Percentiles rank a stretch among this genome's conserved stretches.
phyloP scores from a whole-genome alignment of 2,113 vertebrate species.

The Sphaerodactylus townsendi region DNA sequence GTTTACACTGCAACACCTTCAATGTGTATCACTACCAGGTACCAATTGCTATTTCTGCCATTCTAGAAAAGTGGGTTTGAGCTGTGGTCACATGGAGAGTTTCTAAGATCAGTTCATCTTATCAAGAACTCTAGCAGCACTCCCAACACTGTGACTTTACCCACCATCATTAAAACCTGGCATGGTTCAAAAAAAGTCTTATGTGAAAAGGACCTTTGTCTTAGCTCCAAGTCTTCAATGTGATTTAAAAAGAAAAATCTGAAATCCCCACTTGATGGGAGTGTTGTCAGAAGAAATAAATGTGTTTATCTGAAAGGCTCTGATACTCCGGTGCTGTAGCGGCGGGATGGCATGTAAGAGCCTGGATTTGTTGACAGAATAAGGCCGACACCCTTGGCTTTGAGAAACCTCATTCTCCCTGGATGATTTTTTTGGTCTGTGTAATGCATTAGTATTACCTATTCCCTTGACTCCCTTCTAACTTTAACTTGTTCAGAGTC shows the following conservation, averaged over 20 bases:
- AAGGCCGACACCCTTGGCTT: background rate
- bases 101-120: background rate
- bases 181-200: background rate
- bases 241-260: background rate
- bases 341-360: background rate
- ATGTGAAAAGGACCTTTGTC: background rate
- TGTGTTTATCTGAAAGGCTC: background rate
- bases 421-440: background rate
- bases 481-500: no score
- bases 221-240: background rate
- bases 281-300: slow-evolving; percentile 1
- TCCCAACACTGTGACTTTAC: background rate
- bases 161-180: background rate
- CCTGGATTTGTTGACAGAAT: background rate
- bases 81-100: background rate
- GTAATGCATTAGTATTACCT: background rate
- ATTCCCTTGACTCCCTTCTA: no score
- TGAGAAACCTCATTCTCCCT: slow-evolving; percentile 3
- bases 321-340: background rate
- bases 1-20: no score
- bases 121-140: background rate
- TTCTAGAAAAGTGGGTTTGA: background rate
- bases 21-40: no score
- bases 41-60: no score
- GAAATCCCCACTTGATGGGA: background rate